Base-by-base conservation (phyloP, 2,113 vertebrate genomes). In the Egretta garzetta region DNA sequence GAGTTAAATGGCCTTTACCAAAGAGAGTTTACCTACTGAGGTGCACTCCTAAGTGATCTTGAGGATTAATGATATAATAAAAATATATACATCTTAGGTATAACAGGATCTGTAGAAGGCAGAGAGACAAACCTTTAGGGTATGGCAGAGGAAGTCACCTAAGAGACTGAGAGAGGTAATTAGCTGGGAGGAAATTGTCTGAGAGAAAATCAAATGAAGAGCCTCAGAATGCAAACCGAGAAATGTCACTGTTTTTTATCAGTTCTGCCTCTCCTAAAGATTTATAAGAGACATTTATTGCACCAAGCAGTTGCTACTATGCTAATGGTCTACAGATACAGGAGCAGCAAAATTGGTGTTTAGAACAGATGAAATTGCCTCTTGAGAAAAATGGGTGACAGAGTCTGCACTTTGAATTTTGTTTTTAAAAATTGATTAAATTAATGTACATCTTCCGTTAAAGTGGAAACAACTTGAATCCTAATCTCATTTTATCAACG, bases 151-250 rank as follows among this genome's bases (percentile, higher is more conserved):
- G 22, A 94, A 55, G 37, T 93, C 55, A 86, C 32, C 28, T 41
- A 80, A 58, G 59, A 95, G 56, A 15, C 45, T 5, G 35, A 88
- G 35, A 55, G 21, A 67, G 21, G 37, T 86, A 88, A 92, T 76
- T 86, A 89, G 20, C 62, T 33, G 30, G 45, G 72, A 95, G 82
- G 47, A 88, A 92, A 86, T 66, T 62, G 37, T 62, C 83, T 74
- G 58, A 80, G 59, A 86, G 47, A 72, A 90, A 96, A 90, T 83
- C 53, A 88, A 37, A 82, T 68, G 5, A 92, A 90, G 63, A 94
- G 4, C 67, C 86, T 88, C 41, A 93, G 41, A 73, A 92, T 18
- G 41, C 50, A 91, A 60, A 66, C 37, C 90, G 49, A 93, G 50
- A 73, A 93, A 50, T 80, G 58, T 49, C 62, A 53, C 73, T 73